A percentile compares a stretch with the other conserved stretches of the same genome.
These are phyloP conservation scores for Centropristis striata DNA, from an alignment of 2,113 vertebrate species.

Conservation along the genomic window DNA sequence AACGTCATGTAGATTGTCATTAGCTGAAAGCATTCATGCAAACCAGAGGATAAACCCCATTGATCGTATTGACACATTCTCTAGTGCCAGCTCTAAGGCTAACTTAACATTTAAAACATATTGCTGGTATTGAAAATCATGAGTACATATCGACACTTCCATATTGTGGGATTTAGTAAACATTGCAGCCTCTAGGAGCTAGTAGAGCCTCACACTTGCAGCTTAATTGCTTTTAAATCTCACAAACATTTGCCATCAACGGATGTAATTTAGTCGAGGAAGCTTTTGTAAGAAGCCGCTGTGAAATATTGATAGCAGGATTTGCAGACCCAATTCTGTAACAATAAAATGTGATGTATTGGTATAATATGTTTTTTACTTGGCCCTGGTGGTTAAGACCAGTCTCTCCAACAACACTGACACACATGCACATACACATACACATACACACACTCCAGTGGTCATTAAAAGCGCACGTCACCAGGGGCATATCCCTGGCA, in stretches of 20 bases:
- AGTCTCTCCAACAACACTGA: constrained; percentile 11
- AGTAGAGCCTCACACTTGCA: constrained; percentile 12
- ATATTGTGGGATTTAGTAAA: constrained; percentile 17
- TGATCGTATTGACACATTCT: constrained; percentile 5
- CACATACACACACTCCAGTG: constrained; percentile 46
- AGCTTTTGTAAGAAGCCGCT: constrained; percentile 15
- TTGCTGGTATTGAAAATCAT: neutral
- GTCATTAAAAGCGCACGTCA: constrained; percentile 74
- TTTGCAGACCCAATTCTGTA: constrained; percentile 41
- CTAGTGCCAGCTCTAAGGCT: neutral
- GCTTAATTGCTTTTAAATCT: constrained; percentile 37
- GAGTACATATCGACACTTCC: neutral
- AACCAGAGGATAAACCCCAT: constrained; percentile 2
- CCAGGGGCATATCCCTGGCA: constrained; percentile 68
- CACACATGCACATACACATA: constrained; percentile 15
- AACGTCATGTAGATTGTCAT: neutral
- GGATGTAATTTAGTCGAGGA: constrained; percentile 27
- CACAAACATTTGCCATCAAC: constrained; percentile 22
- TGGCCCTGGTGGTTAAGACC: constrained; percentile 19
- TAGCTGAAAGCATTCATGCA: neutral
- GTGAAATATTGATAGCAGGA: constrained; percentile 43
- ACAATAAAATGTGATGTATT: constrained; percentile 44
- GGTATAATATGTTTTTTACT: constrained; percentile 33
- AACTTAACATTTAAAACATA: constrained; percentile 6
- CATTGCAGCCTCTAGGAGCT: constrained; percentile 3